These are phyloP conservation scores for Himalopsyche anomala DNA, from an alignment of 2,888 invertebrate genomes.

Conservation along the genomic window DNA sequence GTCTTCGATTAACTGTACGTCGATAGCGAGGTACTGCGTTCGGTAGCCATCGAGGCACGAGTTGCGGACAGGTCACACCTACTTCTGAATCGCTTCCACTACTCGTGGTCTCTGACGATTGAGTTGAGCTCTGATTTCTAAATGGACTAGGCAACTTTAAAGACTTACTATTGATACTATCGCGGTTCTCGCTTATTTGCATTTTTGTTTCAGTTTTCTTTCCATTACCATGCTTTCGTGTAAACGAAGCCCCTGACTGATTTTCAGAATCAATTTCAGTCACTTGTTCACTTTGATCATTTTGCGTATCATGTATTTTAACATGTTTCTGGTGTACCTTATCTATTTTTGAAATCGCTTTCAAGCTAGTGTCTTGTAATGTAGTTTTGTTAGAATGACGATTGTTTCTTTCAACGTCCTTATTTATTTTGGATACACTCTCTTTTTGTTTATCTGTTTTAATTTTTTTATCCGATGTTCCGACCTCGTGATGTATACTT, in stretches of 20 bases:
- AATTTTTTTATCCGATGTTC: slow-evolving; percentile 45
- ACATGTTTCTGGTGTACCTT: slow-evolving; percentile 45
- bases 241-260: slow-evolving; percentile 43
- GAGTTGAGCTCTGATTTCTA: slow-evolving; percentile 65
- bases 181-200: slow-evolving; percentile 64
- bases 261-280: slow-evolving; percentile 13
- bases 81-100: slow-evolving; percentile 71
- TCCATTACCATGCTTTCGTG: slow-evolving; percentile 39
- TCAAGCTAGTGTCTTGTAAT: background rate
- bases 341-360: slow-evolving; percentile 43
- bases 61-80: slow-evolving; percentile 71
- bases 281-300: slow-evolving; percentile 46
- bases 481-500: slow-evolving; percentile 58
- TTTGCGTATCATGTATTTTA: slow-evolving; percentile 36
- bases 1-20: slow-evolving; percentile 57
- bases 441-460: slow-evolving; percentile 53
- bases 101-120: slow-evolving; percentile 63
- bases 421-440: slow-evolving; percentile 46
- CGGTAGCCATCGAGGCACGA: slow-evolving; percentile 72
- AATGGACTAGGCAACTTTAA: slow-evolving; percentile 66
- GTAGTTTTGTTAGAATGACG: slow-evolving; percentile 41
- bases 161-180: slow-evolving; percentile 61
- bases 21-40: slow-evolving; percentile 64
- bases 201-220: slow-evolving; percentile 62
- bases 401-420: slow-evolving; percentile 48